phyloP scores from a whole-genome alignment of 2,888 invertebrate species.

The Parapristionchus giblindavisi region DNA sequence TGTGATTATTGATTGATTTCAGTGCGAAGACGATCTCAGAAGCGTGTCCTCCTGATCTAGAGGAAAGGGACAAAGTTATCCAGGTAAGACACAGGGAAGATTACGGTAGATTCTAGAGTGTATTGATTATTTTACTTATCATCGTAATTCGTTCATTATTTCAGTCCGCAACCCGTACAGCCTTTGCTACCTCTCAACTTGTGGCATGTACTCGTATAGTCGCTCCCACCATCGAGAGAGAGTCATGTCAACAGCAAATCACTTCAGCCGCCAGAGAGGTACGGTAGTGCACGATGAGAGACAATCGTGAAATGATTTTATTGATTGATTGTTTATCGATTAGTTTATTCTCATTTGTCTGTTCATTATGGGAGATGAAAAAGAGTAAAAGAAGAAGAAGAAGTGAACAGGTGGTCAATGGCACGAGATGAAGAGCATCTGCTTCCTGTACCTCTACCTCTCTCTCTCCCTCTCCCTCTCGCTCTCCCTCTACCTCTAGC shows the following conservation, averaged over 20 bases:
- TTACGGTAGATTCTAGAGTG: not conserved
- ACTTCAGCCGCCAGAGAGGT: slow-evolving; percentile 86
- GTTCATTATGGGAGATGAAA: not conserved
- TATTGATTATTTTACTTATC: not conserved
- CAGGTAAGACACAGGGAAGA: slow-evolving; percentile 20
- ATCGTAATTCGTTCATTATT: slow-evolving; percentile 73
- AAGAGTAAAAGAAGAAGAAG: slow-evolving; percentile 5
- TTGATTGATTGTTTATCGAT: not conserved
- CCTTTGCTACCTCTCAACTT: slow-evolving; percentile 93
- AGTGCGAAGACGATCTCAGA: slow-evolving; percentile 96
- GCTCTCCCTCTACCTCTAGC: not conserved
- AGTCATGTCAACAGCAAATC: slow-evolving; percentile 83
- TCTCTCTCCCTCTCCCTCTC: not conserved
- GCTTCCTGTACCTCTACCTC: not conserved
- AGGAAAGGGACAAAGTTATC: slow-evolving; percentile 79
- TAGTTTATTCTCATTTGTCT: not conserved
- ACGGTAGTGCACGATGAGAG: slow-evolving; percentile 4
- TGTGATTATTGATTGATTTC: slow-evolving; percentile 37
- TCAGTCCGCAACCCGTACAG: slow-evolving; percentile 94
- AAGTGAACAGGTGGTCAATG: slow-evolving; percentile 33
- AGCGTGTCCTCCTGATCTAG: slow-evolving; percentile 82
- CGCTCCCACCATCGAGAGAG: slow-evolving; percentile 75
- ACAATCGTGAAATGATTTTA: slow-evolving; percentile 1
- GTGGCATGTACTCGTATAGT: slow-evolving; percentile 78
- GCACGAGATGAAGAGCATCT: slow-evolving; percentile 11